A percentile compares a stretch with the other conserved stretches of the same genome.
Evolutionary conservation across 2,797 vertebrate genomes (phyloP).

Genomic region (Neosilurus hyrtlii): DNA sequence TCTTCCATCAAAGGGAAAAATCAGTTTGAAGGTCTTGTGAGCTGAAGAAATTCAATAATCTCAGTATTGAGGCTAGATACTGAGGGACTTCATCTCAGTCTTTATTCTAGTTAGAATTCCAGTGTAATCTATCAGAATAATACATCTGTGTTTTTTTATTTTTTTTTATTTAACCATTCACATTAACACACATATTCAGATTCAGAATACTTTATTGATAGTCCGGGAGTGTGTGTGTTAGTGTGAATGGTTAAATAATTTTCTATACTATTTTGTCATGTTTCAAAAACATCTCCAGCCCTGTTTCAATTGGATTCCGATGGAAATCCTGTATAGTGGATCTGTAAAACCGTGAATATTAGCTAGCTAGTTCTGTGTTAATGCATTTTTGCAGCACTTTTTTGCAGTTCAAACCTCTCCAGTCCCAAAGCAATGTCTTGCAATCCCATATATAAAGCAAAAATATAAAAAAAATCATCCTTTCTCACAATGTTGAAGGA

Average conservation of each 20-base stretch:
- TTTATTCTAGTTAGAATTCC: conserved; percentile 2
- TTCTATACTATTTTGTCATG: background rate
- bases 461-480: too few relatives aligned
- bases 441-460: too few relatives aligned
- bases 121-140: conserved; percentile 36
- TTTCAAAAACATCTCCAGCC: background rate
- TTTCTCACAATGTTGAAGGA: too few relatives aligned
- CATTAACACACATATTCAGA: too few relatives aligned
- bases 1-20: conserved; percentile 25
- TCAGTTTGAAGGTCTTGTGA: conserved; percentile 8
- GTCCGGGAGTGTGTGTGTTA: too few relatives aligned
- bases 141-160: background rate
- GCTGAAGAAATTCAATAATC: conserved; percentile 32
- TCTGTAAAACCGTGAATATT: background rate
- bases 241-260: background rate
- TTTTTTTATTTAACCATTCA: too few relatives aligned
- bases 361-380: background rate
- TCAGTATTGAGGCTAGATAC: conserved; percentile 18
- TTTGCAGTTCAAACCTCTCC: too few relatives aligned
- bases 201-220: too few relatives aligned
- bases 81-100: conserved; percentile 21
- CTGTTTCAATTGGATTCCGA: background rate
- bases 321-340: too few relatives aligned
- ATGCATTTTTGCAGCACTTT: too few relatives aligned
- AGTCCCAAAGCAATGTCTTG: too few relatives aligned